phyloP scores from a whole-genome alignment of 2,888 invertebrate genomes.

The Ochlodes sylvanus region DNA sequence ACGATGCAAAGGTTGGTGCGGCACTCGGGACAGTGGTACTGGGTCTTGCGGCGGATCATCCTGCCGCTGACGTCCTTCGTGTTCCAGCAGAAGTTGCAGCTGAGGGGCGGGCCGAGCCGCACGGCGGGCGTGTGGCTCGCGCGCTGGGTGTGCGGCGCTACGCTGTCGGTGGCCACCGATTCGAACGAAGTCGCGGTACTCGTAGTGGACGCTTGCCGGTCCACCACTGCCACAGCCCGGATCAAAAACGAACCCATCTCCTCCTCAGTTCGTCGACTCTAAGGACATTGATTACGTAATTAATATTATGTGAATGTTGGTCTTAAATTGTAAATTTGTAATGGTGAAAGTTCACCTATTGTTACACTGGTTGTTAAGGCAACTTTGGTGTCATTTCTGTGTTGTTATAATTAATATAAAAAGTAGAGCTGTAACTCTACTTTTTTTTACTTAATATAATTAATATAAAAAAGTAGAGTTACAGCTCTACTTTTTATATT shows the following conservation, averaged over 20 bases:
- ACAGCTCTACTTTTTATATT: no score
- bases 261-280: constrained; percentile 55
- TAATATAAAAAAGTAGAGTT: no score
- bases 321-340: no score
- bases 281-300: not conserved
- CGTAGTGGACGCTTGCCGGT: constrained; percentile 51
- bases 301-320: no score
- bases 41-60: constrained; percentile 93
- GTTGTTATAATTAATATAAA: no score
- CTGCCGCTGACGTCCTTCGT: constrained; percentile 93
- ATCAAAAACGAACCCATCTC: constrained; percentile 61
- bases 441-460: no score
- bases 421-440: no score
- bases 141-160: constrained; percentile 64
- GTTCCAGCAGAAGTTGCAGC: constrained; percentile 96
- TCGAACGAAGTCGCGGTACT: constrained; percentile 49
- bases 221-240: constrained; percentile 58
- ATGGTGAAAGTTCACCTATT: no score
- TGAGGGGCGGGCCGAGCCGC: constrained; percentile 92
- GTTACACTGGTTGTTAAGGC: no score
- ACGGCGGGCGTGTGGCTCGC: constrained; percentile 94
- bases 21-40: constrained; percentile 96
- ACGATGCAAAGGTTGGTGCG: constrained; percentile 95
- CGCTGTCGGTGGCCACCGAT: constrained; percentile 42
- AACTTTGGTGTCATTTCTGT: no score